These are phyloP conservation scores for Linyphia triangularis DNA, from an alignment of 2,888 invertebrate species.

Conservation along the genomic window DNA sequence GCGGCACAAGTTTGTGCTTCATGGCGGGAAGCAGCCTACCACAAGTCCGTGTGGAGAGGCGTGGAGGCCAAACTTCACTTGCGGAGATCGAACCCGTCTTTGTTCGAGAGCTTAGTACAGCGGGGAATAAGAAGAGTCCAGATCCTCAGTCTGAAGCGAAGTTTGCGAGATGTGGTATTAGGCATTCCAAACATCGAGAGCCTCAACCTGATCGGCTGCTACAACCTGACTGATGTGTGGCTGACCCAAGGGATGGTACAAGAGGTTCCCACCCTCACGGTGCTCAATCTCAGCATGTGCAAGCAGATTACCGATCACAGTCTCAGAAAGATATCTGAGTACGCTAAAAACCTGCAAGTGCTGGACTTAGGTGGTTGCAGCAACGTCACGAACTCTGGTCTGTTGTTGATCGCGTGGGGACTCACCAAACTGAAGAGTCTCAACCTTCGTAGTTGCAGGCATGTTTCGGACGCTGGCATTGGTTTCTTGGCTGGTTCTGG, in stretches of 20 bases:
- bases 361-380: slow-evolving; percentile 95
- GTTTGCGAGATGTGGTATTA: slow-evolving; percentile 90
- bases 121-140: slow-evolving; percentile 93
- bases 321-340: slow-evolving; percentile 85
- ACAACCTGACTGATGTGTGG: slow-evolving; percentile 92
- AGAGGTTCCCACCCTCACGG: slow-evolving; percentile 86
- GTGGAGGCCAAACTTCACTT: slow-evolving; percentile 95
- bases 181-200: slow-evolving; percentile 92
- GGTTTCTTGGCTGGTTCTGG: slow-evolving; percentile 84
- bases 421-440: slow-evolving; percentile 89
- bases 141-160: slow-evolving; percentile 90
- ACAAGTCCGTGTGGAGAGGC: slow-evolving; percentile 95
- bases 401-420: slow-evolving; percentile 92
- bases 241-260: slow-evolving; percentile 89
- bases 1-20: slow-evolving; percentile 90
- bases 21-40: slow-evolving; percentile 95
- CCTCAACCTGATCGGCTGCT: slow-evolving; percentile 94
- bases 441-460: slow-evolving; percentile 95
- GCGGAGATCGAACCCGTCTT: slow-evolving; percentile 87
- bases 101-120: slow-evolving; percentile 91
- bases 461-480: slow-evolving; percentile 93
- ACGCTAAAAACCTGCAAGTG: slow-evolving; percentile 86
- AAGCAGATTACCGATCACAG: slow-evolving; percentile 97
- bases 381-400: slow-evolving; percentile 92
- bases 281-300: slow-evolving; percentile 92